Evolutionary conservation across 2,797 vertebrate genomes (phyloP).

Genomic region (Adrianichthys oophorus): DNA sequence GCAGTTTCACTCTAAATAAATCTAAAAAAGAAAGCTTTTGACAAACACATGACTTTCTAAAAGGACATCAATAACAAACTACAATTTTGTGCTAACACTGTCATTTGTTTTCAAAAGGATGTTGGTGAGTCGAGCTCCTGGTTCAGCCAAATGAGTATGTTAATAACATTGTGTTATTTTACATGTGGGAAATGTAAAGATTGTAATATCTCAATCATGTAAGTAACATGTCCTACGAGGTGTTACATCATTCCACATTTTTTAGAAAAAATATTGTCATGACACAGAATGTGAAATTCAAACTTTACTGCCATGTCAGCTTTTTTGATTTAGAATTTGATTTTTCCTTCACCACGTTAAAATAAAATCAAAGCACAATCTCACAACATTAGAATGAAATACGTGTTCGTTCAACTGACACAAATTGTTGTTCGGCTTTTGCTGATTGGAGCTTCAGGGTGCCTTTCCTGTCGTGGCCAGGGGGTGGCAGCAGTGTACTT

Average conservation of each 20-base stretch:
- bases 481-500: constrained; percentile 60
- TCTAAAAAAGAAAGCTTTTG: constrained; percentile 2
- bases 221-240: neutral
- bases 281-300: too few relatives aligned
- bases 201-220: neutral
- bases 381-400: neutral
- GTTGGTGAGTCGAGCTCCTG: too few relatives aligned
- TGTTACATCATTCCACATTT: neutral
- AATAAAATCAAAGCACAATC: too few relatives aligned
- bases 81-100: too few relatives aligned
- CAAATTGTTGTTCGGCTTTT: neutral
- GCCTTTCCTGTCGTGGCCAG: constrained; percentile 20
- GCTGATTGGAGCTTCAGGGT: neutral
- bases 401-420: neutral
- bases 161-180: neutral
- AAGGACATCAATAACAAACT: neutral
- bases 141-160: too few relatives aligned
- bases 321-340: too few relatives aligned
- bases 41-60: constrained; percentile 13
- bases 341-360: too few relatives aligned
- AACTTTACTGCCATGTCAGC: too few relatives aligned
- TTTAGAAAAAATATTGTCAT: neutral
- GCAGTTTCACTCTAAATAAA: constrained; percentile 27
- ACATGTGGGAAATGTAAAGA: neutral
- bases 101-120: neutral